Base-by-base conservation (phyloP, 2,888 invertebrate species). In the Drosophila borborema region DNA sequence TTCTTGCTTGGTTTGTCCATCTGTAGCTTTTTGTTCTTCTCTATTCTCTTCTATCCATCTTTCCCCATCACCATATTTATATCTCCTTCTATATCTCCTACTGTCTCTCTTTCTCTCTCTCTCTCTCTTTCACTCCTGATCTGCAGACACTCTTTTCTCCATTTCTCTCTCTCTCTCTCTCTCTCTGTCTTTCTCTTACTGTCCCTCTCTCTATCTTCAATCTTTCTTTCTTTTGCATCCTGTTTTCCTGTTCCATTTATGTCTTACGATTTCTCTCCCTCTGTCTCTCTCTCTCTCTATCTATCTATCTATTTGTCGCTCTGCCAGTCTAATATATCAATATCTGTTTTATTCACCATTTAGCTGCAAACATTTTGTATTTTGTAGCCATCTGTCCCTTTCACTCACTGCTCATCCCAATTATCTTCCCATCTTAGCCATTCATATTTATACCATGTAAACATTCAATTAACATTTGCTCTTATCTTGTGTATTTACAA, bases 381-480 rank as follows among this genome's bases (percentile, higher is more conserved):
- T 28, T 28, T 28, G 0, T 38, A 38, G 8, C 14, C 10, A 38
- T 14, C 14, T n/a, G 5, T 46, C 16, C 14, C 16, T n/a, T n/a
- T 36, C 18, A 10, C 28, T 28, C 40, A 14, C 14, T 1, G 8
- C 18, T 14, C 48, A 40, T 38, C 23, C 16, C 20, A n/a, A 23
- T 40, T 40, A n/a, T 20, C 23, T 16, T 23, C 23, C 16, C 18
- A 18, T 31, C 14, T 20, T 48, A 10, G 14, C 14, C 16, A 64
- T 23, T 28, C 10, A 34, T 41, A 34, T 41, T 49, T 23, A 65
- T 18, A 20, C 20, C 28, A 12, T 60, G 23, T 34, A 20, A 38
- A 20, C 45, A 18, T 23, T 66, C 45, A 46, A 38, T 53, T 66
- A 66, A 40, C 40, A 34, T 34, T 65, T 45, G 20, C 43, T 10